Base-by-base conservation (phyloP, 2,797 vertebrate species). In the Enteromius afrohamiltoni region DNA sequence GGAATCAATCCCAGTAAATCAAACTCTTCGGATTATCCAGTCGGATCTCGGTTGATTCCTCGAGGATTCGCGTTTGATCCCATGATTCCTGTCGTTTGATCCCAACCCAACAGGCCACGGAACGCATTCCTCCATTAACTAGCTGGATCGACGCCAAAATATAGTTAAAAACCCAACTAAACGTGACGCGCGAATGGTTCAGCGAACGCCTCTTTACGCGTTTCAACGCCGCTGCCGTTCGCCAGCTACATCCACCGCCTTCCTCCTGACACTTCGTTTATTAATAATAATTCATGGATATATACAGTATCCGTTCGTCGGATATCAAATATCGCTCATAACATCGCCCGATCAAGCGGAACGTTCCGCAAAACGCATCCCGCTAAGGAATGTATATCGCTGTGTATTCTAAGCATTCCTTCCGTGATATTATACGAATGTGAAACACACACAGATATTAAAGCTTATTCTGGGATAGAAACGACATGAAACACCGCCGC, bases 1-100 rank as follows among this genome's bases (percentile, higher is more conserved):
- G 9, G 2, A 21, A 51, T 21, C 17, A 51, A 14, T 53, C 71
- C 71, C 31, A 21, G 21, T 3, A 31, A 64, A 64, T 0, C 6
- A 31, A 64, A 8, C 60, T 64, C 26, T 1, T 31, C 5, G 7
- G 45, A 49, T 11, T 10, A 51, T 51, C 70, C 26, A 11, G 23
- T 1, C 9, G 23, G 4, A 40, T 40, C 21, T 76, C 6, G 11
- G n/a, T 9, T 53, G 19, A 55, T 75, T 76, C 34, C 53, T 9
- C 9, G 51, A 60, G 74, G 74, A 76, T 76, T 49, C 26, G 16
- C 10, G 49, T 34, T 34, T 53, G 29, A 55, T 37, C 71, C 70
- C 45, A 19, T 76, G 51, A 58, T 75, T 31, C 73, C 74, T 6
- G 74, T 76, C 14, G 51, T 75, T 40, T 40, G 40, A 77, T 77